Percentiles rank a stretch among this genome's conserved stretches.
phyloP scores from a whole-genome alignment of 2,797 vertebrate genomes.

The Dryobates pubescens region DNA sequence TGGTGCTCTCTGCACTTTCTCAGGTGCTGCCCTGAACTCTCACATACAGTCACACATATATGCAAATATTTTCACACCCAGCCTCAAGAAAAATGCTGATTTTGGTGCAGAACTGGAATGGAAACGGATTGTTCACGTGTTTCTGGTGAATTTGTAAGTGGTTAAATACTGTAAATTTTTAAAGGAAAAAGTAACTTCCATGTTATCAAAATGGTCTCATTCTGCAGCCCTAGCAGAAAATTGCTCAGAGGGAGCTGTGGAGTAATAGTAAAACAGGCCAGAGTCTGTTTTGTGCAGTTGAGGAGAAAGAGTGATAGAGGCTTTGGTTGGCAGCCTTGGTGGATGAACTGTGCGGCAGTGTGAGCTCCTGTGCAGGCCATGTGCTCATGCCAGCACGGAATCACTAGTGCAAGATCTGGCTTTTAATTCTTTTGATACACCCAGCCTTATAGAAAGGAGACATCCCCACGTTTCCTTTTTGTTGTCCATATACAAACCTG shows the following conservation, averaged over 20 bases:
- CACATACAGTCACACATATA: neutral
- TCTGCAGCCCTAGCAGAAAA: neutral
- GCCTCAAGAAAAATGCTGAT: neutral
- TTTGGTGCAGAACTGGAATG: neutral
- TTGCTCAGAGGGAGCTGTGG: neutral
- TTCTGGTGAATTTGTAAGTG: neutral
- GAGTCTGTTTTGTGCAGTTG: neutral
- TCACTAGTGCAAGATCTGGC: neutral
- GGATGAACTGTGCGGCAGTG: neutral
- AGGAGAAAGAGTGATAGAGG: neutral
- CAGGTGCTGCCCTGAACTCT: neutral
- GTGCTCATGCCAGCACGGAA: neutral
- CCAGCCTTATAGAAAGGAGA: neutral
- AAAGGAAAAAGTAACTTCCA: neutral
- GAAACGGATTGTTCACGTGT: neutral
- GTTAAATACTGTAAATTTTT: neutral
- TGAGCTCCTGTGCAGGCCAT: neutral
- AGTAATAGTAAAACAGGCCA: neutral
- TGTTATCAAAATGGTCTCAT: neutral
- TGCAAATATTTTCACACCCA: neutral
- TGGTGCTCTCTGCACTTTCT: neutral
- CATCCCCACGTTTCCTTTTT: neutral
- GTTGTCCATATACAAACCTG: neutral
- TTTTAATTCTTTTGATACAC: neutral
- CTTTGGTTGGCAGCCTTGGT: neutral